Base-by-base conservation (phyloP, 1,140 invertebrate species). In the Pemphigus obesinymphae region DNA sequence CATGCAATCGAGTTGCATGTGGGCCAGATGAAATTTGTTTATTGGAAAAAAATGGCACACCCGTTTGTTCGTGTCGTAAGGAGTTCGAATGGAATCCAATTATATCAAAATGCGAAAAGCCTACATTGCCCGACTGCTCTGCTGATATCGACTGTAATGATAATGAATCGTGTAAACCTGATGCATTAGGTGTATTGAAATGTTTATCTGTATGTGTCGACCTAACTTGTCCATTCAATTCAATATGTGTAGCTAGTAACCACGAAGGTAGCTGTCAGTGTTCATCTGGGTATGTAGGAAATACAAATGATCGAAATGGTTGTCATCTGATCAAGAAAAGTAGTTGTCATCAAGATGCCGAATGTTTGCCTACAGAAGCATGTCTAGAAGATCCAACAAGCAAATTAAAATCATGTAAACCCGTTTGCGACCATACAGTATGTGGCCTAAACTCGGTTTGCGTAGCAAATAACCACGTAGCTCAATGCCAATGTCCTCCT, bases 391-490 rank as follows among this genome's bases (percentile, higher is more conserved):
- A 80, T 20, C 76, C 76, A 3, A 61, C 3, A n/a, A 80, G 92
- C 85, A 96, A 97, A 87, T 90, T 96, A 29, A 93, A 98, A 86
- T 96, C 97, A 87, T 97, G 96, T 85, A 89, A 91, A 4, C 91
- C 92, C 84, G 88, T 90, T 0, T 95, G 93, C 84, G 86, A 89
- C 26, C 88, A 87, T 83, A 83, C 63, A 0, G 91, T 92, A 40
- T 97, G 95, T 85, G 95, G 95, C 66, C 87, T 92, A 1, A 96
- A 96, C 85, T 95, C 96, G 8, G 89, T 94, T 83, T 97, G 96
- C 84, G 91, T 89, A 85, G 91, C 94, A 3, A 86, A 89, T 8
- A 90, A 91, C 83, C 95, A 97, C 85, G 90, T 90, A 81, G 92
- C 92, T 3, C 89, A 92, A n/a, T 97, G 95, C 85, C 89, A 89